Conservation (phyloP, 2,113 vertebrate species). For the Aphyosemion australe region DNA sequence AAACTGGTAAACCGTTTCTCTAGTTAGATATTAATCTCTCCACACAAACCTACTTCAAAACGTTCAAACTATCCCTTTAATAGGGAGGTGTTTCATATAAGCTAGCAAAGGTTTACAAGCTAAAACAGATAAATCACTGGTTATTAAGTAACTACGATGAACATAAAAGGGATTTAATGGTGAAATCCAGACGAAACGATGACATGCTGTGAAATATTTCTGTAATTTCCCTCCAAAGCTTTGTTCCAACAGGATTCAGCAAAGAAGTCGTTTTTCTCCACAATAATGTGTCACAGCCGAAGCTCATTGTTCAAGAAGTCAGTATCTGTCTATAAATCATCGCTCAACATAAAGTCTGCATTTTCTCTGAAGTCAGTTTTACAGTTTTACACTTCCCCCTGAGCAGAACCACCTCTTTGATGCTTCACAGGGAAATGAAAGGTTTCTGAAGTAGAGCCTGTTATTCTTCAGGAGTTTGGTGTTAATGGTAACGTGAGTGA, state of each 20-base stretch:
- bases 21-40: too few species aligned
- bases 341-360: neutral
- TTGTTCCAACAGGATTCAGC: neutral
- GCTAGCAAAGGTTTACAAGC: neutral
- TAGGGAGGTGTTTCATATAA: neutral
- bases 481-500: constrained; percentile 18
- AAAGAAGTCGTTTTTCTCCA: neutral
- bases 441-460: constrained; percentile 14
- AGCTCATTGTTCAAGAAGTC: constrained; percentile 14
- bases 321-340: constrained; percentile 37
- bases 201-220: neutral
- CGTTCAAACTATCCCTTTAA: neutral
- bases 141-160: neutral
- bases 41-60: neutral
- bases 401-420: constrained; percentile 32
- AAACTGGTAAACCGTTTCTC: too few species aligned
- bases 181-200: neutral
- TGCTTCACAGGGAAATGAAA: constrained; percentile 37
- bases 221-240: neutral
- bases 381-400: neutral
- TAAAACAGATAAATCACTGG: neutral
- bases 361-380: constrained; percentile 21
- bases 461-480: constrained; percentile 32
- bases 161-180: neutral
- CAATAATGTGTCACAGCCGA: constrained; percentile 1